phyloP scores from a whole-genome alignment of 1,140 invertebrate genomes.

The Theocolax elegans region DNA sequence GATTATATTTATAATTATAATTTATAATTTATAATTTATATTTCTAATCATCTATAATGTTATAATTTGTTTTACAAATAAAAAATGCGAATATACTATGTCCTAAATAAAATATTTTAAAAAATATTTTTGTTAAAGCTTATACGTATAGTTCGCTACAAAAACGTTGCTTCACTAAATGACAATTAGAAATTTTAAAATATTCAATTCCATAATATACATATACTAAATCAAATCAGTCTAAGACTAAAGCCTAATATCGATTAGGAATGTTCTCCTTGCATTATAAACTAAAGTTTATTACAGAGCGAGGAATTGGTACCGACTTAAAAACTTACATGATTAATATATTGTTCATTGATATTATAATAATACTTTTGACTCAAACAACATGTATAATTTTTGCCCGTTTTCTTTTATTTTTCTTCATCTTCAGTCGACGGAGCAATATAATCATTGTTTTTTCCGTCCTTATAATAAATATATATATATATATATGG shows the following conservation, averaged over 20 bases:
- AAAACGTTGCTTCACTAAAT: too few species aligned
- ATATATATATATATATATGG: slow-evolving; percentile 7
- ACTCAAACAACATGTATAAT: slow-evolving; percentile 22
- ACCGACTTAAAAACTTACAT: slow-evolving; percentile 7
- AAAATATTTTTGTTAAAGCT: too few species aligned
- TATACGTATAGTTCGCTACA: too few species aligned
- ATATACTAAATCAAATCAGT: slow-evolving; percentile 33
- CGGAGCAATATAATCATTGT: slow-evolving; percentile 11
- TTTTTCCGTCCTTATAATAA: background rate
- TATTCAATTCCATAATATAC: too few species aligned
- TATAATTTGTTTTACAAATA: too few species aligned
- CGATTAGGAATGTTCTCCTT: slow-evolving; percentile 32
- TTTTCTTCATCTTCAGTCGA: slow-evolving; percentile 6
- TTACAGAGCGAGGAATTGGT: slow-evolving; percentile 8
- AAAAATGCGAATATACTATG: too few species aligned
- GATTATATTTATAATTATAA: too few species aligned
- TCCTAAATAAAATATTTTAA: too few species aligned
- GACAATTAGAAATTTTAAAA: too few species aligned
- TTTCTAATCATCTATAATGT: too few species aligned
- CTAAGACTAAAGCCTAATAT: slow-evolving; percentile 18
- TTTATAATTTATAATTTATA: too few species aligned
- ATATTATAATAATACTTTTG: slow-evolving; percentile 30
- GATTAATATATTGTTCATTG: slow-evolving; percentile 30
- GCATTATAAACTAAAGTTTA: slow-evolving; percentile 21
- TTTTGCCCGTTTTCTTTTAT: slow-evolving; percentile 16